Evolutionary conservation across 2,888 invertebrate genomes (phyloP), one percentile per base, ranked within the genome.

Genomic region (Campopleginae sp.): DNA sequence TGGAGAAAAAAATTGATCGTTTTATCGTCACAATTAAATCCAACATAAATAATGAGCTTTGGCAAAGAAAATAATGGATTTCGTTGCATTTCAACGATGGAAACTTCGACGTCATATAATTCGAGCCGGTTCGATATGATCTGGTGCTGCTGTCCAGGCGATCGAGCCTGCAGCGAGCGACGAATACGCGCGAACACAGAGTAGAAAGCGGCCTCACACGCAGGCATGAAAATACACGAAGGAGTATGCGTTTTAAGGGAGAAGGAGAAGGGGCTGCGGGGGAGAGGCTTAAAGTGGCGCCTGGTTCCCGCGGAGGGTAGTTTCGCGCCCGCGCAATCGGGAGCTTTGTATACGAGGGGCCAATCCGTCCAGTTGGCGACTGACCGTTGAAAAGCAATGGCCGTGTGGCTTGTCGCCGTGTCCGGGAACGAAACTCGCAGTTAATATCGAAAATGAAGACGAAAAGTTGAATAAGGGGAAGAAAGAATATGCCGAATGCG

Each of bases 341-440:
- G 27, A 10, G 51, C 51, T 23, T 72, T 33, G 54, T 58, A 33
- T 33, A 1, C 65, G 66, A 82, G 61, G 71, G 42, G 72, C 82
- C 46, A 63, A 80, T 80, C 82, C 82, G 82, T 82, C 85, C 85
- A 85, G 85, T 85, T 85, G 58, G 82, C 72, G 76, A 80, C 82
- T 80, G 85, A 72, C 85, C 44, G 79, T 71, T 51, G 70, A 72
- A 82, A 46, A 79, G 85, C 82, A 85, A 85, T 85, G 85, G 85
- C 85, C 82, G 82, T 80, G 66, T 82, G 14, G 19, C 51, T 44
- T 23, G 38, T 46, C 38, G 14, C 46, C 38, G 14, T 31, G 58
- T 6, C 27, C 27, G 6, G 2, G 0, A 5, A 27, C 58, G 1
- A 27, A 58, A 58, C 4, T 14, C 27, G 4, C 14, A 14, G 27